A percentile compares a stretch with the other conserved stretches of the same genome.
These are phyloP conservation scores for Oryzias curvinotus DNA, from an alignment of 2,113 vertebrate genomes.

Conservation along the genomic window DNA sequence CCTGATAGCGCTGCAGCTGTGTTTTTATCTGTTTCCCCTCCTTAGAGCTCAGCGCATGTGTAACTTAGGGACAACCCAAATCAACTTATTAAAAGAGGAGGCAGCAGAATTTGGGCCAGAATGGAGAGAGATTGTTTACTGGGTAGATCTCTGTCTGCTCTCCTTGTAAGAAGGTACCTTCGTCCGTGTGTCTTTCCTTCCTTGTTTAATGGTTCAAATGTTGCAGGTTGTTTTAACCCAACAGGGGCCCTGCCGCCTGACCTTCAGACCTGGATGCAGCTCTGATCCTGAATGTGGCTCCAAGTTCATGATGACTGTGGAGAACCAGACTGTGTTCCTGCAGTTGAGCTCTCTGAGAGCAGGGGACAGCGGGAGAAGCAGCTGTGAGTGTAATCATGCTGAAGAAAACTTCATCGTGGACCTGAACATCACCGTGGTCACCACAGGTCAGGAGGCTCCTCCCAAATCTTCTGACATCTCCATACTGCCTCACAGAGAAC, in stretches of 20 bases:
- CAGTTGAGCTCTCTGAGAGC: constrained; percentile 17
- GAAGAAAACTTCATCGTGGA: fast-evolving
- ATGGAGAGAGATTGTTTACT: too few species aligned
- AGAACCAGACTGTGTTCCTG: constrained; percentile 27
- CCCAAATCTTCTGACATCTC: background rate
- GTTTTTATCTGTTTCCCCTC: too few species aligned
- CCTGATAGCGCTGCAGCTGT: too few species aligned
- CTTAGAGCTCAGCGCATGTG: too few species aligned
- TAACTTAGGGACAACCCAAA: too few species aligned
- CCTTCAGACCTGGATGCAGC: fast-evolving
- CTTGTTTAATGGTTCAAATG: too few species aligned
- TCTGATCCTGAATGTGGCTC: constrained; percentile 5
- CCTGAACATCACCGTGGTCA: constrained; percentile 28
- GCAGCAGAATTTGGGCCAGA: too few species aligned
- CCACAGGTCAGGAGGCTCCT: background rate
- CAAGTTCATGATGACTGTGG: background rate
- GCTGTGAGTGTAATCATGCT: fast-evolving
- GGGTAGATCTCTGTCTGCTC: too few species aligned
- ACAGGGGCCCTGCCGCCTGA: constrained; percentile 6
- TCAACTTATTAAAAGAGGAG: too few species aligned
- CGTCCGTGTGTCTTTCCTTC: too few species aligned
- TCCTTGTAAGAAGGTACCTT: too few species aligned
- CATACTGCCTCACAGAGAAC: background rate
- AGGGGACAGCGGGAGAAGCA: constrained; percentile 22
- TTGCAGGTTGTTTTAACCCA: too few species aligned